Evolutionary conservation across 2,888 invertebrate species (phyloP).

Genomic region (Tetragonisca angustula): DNA sequence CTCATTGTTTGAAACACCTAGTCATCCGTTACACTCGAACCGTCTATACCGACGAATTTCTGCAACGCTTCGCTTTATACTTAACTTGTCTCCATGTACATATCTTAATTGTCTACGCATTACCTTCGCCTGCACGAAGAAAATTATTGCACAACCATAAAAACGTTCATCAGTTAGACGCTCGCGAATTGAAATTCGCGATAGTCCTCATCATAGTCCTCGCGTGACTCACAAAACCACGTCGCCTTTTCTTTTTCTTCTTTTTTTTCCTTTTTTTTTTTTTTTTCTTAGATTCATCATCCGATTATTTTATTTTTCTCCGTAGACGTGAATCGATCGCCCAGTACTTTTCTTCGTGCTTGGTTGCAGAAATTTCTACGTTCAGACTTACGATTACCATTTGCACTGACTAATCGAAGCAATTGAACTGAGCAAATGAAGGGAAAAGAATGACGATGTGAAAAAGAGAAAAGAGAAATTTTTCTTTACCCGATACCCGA

Average conservation of each 20-base stretch:
- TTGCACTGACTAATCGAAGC: conserved; percentile 59
- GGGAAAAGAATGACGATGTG: conserved; percentile 65
- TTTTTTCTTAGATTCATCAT: not conserved
- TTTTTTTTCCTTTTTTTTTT: not conserved
- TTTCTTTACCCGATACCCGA: conserved; percentile 9
- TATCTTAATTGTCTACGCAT: conserved; percentile 72
- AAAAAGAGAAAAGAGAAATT: conserved; percentile 60
- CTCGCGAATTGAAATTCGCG: not conserved
- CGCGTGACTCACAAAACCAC: no score
- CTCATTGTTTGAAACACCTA: conserved; percentile 75
- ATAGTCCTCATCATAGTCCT: not conserved
- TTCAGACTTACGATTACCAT: conserved; percentile 57
- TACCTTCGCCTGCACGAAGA: conserved; percentile 69
- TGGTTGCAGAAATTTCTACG: conserved; percentile 76
- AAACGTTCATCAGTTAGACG: not conserved
- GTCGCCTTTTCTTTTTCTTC: not conserved
- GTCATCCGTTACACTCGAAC: conserved; percentile 72
- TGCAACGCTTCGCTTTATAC: conserved; percentile 75
- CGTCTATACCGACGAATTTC: conserved; percentile 73
- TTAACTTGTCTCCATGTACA: conserved; percentile 76
- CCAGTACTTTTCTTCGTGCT: conserved; percentile 68
- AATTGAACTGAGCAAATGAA: conserved; percentile 64
- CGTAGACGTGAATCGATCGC: not conserved
- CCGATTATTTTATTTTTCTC: not conserved
- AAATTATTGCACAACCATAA: conserved; percentile 60